Base-by-base conservation (phyloP, 2,113 vertebrate species). In the Rutilus rutilus region DNA sequence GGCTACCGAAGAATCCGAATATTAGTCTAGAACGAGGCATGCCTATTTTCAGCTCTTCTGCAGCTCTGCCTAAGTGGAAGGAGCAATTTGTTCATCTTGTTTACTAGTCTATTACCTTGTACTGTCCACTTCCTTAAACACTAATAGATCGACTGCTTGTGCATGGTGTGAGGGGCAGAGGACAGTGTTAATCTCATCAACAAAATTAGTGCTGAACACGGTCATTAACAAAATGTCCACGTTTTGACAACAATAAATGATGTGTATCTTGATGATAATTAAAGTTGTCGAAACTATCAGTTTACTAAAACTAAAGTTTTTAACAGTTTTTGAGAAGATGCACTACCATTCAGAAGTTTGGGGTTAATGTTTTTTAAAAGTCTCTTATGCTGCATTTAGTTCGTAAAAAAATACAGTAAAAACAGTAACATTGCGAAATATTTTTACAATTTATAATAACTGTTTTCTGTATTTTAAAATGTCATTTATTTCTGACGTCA, bases 21-120 rank as follows among this genome's bases (percentile, higher is more conserved):
- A 92, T 88, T 86, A 88, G 78, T 78, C 84, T 21, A 84, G 82
- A 62, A 86, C 33, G 60, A 84, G 62, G 33, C 42, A 83, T 89
- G 84, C n/a, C 73, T 74, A 77, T 59, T 87, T 78, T 79, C 74
- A 62, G 23, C 75, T 74, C 17, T n/a, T 59, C 39, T 73, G 76
- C 85, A 86, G 42, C 7, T 65, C 81, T 86, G 89, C 88, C 89
- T 12, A 86, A 50, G 10, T 42, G 75, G 71, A 65, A 67, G 86
- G 88, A 86, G 85, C 64, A 86, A 84, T 88, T 87, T 85, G 87
- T 88, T 88, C 17, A 33, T 65, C 30, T 83, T 77, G 30, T 54
- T 82, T 78, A 62, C 59, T 54, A 85, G 78, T 47, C 82, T 60
- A 73, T 87, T 87, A 87, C 57, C 81, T 80, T 81, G 45, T 59